Evolutionary conservation across 2,888 invertebrate genomes (phyloP), one percentile per base, ranked within the genome.

Genomic region (Spatulosminthurus flaviceps): DNA sequence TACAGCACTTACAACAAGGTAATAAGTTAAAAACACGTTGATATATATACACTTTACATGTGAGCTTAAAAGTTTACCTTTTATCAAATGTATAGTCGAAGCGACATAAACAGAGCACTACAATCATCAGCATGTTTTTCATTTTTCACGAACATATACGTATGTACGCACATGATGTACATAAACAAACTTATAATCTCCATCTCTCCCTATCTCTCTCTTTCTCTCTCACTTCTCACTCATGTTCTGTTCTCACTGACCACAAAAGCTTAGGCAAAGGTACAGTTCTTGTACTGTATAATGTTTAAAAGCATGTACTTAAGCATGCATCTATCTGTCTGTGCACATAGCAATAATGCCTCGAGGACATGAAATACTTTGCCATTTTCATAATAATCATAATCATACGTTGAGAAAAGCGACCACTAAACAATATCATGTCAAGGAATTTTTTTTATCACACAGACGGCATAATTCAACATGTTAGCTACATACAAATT

Each of bases 61-160:
- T n/a, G n/a, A n/a, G n/a, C n/a, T n/a, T n/a, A n/a, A n/a, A n/a
- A n/a, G n/a, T n/a, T n/a, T n/a, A n/a, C n/a, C n/a, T n/a, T 5
- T 51, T 34, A 51, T 51, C 16, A 51, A n/a, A n/a, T 51, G 34
- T n/a, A n/a, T 51, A 51, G 51, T n/a, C 51, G n/a, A 19, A 19
- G 51, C 51, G 51, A 51, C 51, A 51, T 5, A 51, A 51, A 5
- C 51, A 51, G 51, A 51, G 51, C 51, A 51, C 51, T 51, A 51
- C 51, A 51, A 51, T 51, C 16, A 51, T 51, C 51, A 16, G n/a
- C 51, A 51, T 51, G 51, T 51, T 51, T 51, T 16, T 19, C 51
- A 51, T 51, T 51, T 51, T n/a, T n/a, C 51, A 51, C 51, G 51
- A 51, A 51, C 51, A 51, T 51, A 34, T 34, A 34, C n/a, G n/a